These are phyloP conservation scores for Sepioteuthis lessoniana DNA, from an alignment of 2,888 invertebrate genomes.

Conservation along the genomic window DNA sequence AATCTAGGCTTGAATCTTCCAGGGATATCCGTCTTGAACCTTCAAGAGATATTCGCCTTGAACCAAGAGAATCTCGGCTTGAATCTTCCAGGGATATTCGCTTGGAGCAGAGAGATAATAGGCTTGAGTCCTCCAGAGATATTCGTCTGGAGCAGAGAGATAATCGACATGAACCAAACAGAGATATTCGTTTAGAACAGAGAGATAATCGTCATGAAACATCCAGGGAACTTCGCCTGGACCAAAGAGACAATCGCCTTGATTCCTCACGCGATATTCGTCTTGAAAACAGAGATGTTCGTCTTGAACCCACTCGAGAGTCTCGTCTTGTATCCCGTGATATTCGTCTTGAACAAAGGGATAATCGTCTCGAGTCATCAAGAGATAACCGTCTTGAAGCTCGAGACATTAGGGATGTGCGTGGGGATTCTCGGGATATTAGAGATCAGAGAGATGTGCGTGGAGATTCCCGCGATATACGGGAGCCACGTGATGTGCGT, in stretches of 20 bases:
- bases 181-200: conserved; percentile 36
- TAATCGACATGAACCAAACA: not conserved
- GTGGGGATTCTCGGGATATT: conserved; percentile 34
- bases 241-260: conserved; percentile 7
- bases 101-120: not conserved
- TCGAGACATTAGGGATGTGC: conserved; percentile 39
- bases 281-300: not conserved
- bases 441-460: conserved; percentile 35
- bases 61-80: conserved; percentile 42
- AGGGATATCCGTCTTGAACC: conserved; percentile 41
- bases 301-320: conserved; percentile 39
- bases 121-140: conserved; percentile 36
- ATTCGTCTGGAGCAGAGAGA: conserved; percentile 39
- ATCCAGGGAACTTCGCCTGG: not conserved
- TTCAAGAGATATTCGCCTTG: conserved; percentile 37
- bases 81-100: conserved; percentile 38
- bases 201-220: not conserved
- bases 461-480: conserved; percentile 24
- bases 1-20: conserved; percentile 36
- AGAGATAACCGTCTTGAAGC: conserved; percentile 45
- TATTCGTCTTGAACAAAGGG: conserved; percentile 43
- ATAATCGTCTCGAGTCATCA: conserved; percentile 24
- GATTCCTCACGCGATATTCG: not conserved
- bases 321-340: not conserved
- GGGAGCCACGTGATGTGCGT: conserved; percentile 36